Base-by-base conservation (phyloP, 2,797 vertebrate genomes). In the Catostomus latipinnis region DNA sequence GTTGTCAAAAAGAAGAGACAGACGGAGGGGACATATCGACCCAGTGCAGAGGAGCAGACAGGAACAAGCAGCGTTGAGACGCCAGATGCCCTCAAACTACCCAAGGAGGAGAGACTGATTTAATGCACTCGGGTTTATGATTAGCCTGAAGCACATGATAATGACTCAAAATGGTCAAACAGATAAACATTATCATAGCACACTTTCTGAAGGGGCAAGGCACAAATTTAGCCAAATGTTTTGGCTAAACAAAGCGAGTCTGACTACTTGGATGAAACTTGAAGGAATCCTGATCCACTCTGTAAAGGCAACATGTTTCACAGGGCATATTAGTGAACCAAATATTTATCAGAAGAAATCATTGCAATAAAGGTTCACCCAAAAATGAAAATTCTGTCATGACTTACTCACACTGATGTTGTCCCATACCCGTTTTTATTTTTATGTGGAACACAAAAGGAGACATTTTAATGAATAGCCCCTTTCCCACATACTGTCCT, bases 71-170 rank as follows among this genome's bases (percentile, higher is more conserved):
- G 91, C 3, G 93, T 92, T 7, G 90, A 91, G 5, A 79, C 92
- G 11, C 94, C 94, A 45, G 90, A 94, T 57, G 87, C 90, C 8
- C 92, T 97, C 57, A 96, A 97, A 86, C 86, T 97, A 83, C 96
- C 96, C 6, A 97, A 97, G 0, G 96, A 97, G 86, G 96, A 98
- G 82, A 92, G 96, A 89, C 95, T 98, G 74, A 98, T 98, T 85
- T 98, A 90, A 95, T 7, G 8, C 68, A 52, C 49, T 34, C 8
- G 5, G 50, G 57, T 57, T 61, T 14, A 50, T 22, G 10, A 54
- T 49, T 16, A 52, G 60, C 48, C 52, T 46, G 18, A 11, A 34
- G 11, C 46, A 60, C 49, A 18, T 71, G 66, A 61, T 48, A 9
- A 56, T 46, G 12, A 0, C 52, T 22, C 56, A 43, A 45, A 50